phyloP scores from a whole-genome alignment of 2,113 vertebrate genomes.

The Phylloscopus trochilus region DNA sequence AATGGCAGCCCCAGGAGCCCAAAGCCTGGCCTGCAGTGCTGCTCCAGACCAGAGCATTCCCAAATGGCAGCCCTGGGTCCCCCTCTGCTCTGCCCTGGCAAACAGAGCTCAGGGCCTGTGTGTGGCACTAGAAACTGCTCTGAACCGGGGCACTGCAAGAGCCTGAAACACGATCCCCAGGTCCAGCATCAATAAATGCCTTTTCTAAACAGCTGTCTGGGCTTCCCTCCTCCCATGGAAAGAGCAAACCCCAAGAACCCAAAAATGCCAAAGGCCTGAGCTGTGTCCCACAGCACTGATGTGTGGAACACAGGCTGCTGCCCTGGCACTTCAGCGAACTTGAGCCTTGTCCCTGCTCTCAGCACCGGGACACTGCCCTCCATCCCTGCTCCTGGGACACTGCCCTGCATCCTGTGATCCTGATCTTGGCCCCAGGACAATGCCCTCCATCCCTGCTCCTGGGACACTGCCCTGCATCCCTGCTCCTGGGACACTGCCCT shows the following conservation, averaged over 20 bases:
- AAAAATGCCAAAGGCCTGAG: neutral
- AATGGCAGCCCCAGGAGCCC: no score
- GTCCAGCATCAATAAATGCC: fast-evolving
- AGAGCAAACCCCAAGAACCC: neutral
- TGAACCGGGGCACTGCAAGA: neutral
- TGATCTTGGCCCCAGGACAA: neutral
- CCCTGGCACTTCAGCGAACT: fast-evolving
- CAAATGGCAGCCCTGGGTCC: neutral
- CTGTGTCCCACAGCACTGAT: fast-evolving
- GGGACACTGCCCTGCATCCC: no score
- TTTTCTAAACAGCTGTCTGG: fast-evolving
- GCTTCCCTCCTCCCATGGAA: no score
- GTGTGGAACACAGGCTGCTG: neutral
- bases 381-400: neutral
- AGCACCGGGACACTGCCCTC: neutral
- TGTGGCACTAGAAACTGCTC: no score
- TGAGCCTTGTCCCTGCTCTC: neutral
- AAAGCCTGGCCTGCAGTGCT: neutral
- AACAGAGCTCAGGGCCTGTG: fast-evolving
- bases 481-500: no score
- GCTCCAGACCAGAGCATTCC: neutral
- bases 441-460: no score
- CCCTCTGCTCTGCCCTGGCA: neutral
- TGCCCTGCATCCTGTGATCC: neutral
- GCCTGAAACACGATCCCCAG: fast-evolving